Percentiles rank a stretch among this genome's conserved stretches.
Evolutionary conservation across 2,113 vertebrate genomes (phyloP).

Genomic region (Mus spicilegus): DNA sequence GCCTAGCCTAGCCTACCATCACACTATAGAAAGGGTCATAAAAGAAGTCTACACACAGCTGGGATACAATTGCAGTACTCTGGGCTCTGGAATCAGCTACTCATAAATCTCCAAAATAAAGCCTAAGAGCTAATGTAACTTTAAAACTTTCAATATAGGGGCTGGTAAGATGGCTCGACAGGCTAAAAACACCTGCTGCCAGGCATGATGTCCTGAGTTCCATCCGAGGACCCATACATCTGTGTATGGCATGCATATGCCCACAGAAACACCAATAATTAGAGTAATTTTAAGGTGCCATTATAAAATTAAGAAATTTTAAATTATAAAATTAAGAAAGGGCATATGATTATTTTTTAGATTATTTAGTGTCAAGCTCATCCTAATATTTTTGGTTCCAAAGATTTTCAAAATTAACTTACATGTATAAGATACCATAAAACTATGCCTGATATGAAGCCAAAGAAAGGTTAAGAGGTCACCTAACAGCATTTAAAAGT

Average conservation of each 20-base stretch:
- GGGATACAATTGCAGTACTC: neutral
- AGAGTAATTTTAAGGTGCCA: neutral
- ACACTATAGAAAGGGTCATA: neutral
- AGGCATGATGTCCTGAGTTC: neutral
- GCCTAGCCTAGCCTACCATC: neutral
- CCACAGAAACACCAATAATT: neutral
- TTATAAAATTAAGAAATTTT: slow-evolving; percentile 23
- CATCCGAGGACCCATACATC: too few relatives aligned
- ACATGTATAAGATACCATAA: neutral
- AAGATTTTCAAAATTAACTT: slow-evolving; percentile 19
- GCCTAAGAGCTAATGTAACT: neutral
- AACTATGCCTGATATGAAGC: neutral
- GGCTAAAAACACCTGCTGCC: neutral
- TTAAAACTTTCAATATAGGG: neutral
- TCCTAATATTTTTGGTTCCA: slow-evolving; percentile 34
- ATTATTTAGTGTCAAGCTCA: neutral
- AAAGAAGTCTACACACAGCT: neutral
- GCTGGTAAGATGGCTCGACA: neutral
- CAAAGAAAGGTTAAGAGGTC: neutral
- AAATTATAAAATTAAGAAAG: slow-evolving; percentile 12
- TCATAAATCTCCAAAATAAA: neutral
- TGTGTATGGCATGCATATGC: neutral
- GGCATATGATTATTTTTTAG: neutral
- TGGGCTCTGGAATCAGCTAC: neutral
- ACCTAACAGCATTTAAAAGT: slow-evolving; percentile 30